Evolutionary conservation across 1,140 invertebrate species (phyloP), one percentile per base, ranked within the genome.

Genomic region (Platyura marginata): DNA sequence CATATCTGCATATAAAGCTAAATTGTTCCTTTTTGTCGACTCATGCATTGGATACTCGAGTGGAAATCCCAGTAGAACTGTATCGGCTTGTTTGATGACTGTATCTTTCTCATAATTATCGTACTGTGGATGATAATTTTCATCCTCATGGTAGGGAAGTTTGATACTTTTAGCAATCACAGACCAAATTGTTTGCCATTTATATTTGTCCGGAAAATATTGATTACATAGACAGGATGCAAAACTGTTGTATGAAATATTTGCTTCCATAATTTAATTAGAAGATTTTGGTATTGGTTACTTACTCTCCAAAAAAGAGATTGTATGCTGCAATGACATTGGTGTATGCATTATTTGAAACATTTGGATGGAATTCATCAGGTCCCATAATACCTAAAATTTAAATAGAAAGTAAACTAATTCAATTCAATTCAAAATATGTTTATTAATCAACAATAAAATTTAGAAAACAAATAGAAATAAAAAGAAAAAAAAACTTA

Each of bases 51-150:
- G 25, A 50, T 68, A 71, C 20, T 63, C 57, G 16, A 72, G 40
- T 0, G 70, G 70, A 48, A 61, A 72, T 1, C 68, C 69, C 2
- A 72, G 48, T 4, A 72, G 47, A 21, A 70, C 63, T 10, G 59
- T 62, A 44, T 72, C 70, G n/a, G 70, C 70, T 44, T 72, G 70
- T 40, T 72, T 72, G 9, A 72, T 64, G n/a, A 39, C 43, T 3
- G 62, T 61, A 8, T 61, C 58, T 29, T 29, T 13, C 6, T 29
- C 25, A 43, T 71, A 72, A 0, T 63, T 66, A 3, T 49, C 41
- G 47, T 66, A 67, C 47, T 72, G 66, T 0, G 70, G 70, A 52
- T 71, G 69, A 44, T 70, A 72, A 46, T 72, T 54, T 3, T 61
- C 36, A 4, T 47, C 43, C 0, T 43, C 35, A 34, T 72, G 64